Evolutionary conservation across 2,797 vertebrate genomes (phyloP), one percentile per base, ranked within the genome.

Genomic region (Cuniculus paca): DNA sequence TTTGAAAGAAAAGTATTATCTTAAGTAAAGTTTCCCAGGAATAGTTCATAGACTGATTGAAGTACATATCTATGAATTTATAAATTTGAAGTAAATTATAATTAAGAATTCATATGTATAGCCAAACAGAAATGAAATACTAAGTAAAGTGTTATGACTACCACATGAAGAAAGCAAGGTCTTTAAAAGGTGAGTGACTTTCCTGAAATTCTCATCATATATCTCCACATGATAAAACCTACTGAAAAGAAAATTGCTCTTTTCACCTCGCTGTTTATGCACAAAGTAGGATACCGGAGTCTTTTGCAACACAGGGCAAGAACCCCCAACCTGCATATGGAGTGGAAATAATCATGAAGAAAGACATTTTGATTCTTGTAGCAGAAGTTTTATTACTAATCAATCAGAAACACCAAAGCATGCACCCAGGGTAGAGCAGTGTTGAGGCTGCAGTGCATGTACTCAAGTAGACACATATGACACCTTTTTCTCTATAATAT

Each of bases 1-100:
- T 90, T 68, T 68, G 34, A 94, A 95, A 93, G 85, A 80, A 87
- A 89, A 93, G 14, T 91, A 82, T 60, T 86, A 45, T 39, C 42
- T 22, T 36, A 68, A 89, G 75, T 79, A 52, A 94, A 88, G 13
- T 58, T 83, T 88, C 22, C 48, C 22, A 68, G 81, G 48, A 94
- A 87, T 2, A 82, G 24, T 86, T 90, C 85, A 80, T 78, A 83
- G 60, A 88, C 28, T 65, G 80, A 83, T 42, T 34, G 87, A 77
- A 80, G 39, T 50, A 10, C 54, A 72, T 1, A 86, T 9, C 26
- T 81, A 74, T 74, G 70, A 85, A 50, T 72, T 91, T 88, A 65
- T 48, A 77, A 77, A 50, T 94, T 92, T 72, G 74, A 93, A 94
- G 34, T 60, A 81, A 94, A 22, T 36, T 88, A 11, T 39, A 84